A percentile compares a stretch with the other conserved stretches of the same genome.
These are phyloP conservation scores for Channa argus DNA, from an alignment of 2,113 vertebrate species.

Conservation along the genomic window DNA sequence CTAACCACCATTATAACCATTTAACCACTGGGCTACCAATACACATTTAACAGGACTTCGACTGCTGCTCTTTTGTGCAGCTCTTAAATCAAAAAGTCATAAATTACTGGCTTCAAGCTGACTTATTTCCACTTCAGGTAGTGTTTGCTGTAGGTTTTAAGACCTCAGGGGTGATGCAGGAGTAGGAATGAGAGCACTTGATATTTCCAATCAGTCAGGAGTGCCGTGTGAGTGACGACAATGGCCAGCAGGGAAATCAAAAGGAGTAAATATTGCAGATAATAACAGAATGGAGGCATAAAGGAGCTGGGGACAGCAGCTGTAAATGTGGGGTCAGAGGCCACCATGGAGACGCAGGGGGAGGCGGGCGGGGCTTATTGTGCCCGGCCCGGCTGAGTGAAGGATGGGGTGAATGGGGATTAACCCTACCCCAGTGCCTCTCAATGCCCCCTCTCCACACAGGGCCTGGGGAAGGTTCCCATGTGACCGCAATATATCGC, in stretches of 20 bases:
- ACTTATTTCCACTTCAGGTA: constrained; percentile 48
- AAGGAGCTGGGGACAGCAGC: constrained; percentile 65
- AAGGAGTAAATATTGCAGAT: constrained; percentile 83
- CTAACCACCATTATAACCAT: too few relatives aligned
- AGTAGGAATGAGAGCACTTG: constrained; percentile 64
- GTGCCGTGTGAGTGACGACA: constrained; percentile 44
- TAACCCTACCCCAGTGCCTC: constrained; percentile 82
- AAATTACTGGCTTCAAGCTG: constrained; percentile 19
- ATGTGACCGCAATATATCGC: constrained; percentile 56
- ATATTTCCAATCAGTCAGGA: constrained; percentile 45
- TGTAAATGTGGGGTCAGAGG: constrained; percentile 78
- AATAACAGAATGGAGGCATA: constrained; percentile 77
- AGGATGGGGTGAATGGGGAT: constrained; percentile 83
- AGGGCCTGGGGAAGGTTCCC: constrained; percentile 67
- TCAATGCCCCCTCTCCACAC: constrained; percentile 72
- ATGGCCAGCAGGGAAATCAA: constrained; percentile 68
- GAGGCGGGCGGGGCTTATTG: constrained; percentile 73
- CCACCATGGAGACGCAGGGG: constrained; percentile 67
- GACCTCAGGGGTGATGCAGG: constrained; percentile 30
- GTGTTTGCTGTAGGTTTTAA: constrained; percentile 54
- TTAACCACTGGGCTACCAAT: not conserved
- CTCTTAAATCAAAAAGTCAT: constrained; percentile 43
- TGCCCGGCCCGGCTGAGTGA: constrained; percentile 68
- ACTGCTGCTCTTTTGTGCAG: constrained; percentile 22
- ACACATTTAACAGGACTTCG: not conserved